Conservation (phyloP, 53 echinoderm and acorn worm genomes). For the Astropecten irregularis region DNA sequence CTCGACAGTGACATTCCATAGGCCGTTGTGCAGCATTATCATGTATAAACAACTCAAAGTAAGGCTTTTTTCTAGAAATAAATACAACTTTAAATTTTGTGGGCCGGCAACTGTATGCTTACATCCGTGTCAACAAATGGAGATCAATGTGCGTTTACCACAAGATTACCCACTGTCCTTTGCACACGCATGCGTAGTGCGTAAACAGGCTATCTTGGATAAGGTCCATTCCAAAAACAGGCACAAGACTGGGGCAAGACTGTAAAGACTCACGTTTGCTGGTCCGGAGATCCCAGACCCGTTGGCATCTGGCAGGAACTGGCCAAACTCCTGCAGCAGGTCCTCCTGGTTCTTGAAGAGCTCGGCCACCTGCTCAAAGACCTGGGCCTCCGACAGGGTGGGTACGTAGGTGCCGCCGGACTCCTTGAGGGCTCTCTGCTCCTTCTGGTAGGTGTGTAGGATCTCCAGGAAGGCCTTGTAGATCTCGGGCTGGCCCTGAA, state of each 20-base stretch:
- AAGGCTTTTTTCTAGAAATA: too few species aligned
- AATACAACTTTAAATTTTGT: too few species aligned
- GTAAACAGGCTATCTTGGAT: too few species aligned
- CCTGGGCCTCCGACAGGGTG: constrained; percentile 94
- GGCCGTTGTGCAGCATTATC: too few species aligned
- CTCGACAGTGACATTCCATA: too few species aligned
- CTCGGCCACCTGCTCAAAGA: constrained; percentile 96
- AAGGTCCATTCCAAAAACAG: too few species aligned
- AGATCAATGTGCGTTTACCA: too few species aligned
- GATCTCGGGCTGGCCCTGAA: constrained; percentile 99
- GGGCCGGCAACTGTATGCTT: too few species aligned
- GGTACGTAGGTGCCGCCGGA: constrained; percentile 92
- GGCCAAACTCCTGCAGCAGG: constrained; percentile 96
- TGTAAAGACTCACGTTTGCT: constrained; percentile 18
- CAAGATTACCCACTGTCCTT: too few species aligned
- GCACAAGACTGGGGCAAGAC: background rate
- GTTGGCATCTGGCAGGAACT: constrained; percentile 97
- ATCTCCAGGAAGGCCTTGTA: constrained; percentile 99
- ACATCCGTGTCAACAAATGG: too few species aligned
- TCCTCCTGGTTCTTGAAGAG: constrained; percentile 99
- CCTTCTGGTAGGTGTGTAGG: constrained; percentile 99
- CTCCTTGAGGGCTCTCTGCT: constrained; percentile 96
- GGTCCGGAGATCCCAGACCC: constrained; percentile 62
- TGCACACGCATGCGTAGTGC: too few species aligned
- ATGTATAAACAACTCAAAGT: too few species aligned